Conservation (phyloP, 2,113 vertebrate genomes). For the Nycticorax nycticorax region DNA sequence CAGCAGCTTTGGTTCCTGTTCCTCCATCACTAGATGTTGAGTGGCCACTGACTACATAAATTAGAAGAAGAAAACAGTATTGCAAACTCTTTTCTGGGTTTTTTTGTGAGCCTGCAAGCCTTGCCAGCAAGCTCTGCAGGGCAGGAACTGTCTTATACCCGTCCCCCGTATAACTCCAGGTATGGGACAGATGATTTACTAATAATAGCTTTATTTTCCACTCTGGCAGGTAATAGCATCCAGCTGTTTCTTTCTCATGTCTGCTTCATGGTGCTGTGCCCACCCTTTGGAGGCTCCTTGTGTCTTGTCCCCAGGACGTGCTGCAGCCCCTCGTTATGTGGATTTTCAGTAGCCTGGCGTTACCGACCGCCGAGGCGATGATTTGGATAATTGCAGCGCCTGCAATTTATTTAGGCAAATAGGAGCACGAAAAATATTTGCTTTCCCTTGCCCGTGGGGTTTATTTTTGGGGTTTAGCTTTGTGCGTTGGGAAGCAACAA, state of each 20-base stretch:
- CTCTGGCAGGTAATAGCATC: not conserved
- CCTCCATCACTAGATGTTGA: not conserved
- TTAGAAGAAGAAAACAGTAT: rapidly evolving
- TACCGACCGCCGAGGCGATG: not conserved
- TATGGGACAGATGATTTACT: not conserved
- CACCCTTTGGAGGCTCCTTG: not conserved
- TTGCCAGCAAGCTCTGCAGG: not conserved
- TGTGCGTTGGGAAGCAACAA: not conserved
- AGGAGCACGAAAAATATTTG: not conserved
- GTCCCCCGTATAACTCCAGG: not conserved
- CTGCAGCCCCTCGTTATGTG: not conserved
- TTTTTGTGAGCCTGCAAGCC: not conserved
- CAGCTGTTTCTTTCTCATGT: not conserved
- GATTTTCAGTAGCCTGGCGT: not conserved
- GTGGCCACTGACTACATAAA: not conserved
- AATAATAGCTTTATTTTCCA: not conserved
- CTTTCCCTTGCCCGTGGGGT: not conserved
- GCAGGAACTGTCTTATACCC: not conserved
- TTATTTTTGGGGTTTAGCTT: not conserved
- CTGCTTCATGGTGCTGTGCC: not conserved
- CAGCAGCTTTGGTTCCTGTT: not conserved
- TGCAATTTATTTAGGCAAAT: slow-evolving; percentile 21
- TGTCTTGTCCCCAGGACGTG: not conserved
- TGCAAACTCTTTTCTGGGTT: not conserved
- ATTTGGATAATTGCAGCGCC: not conserved